A percentile compares a stretch with the other conserved stretches of the same genome.
These are phyloP conservation scores for Netta rufina DNA, from an alignment of 2,797 vertebrate species.

Conservation along the genomic window DNA sequence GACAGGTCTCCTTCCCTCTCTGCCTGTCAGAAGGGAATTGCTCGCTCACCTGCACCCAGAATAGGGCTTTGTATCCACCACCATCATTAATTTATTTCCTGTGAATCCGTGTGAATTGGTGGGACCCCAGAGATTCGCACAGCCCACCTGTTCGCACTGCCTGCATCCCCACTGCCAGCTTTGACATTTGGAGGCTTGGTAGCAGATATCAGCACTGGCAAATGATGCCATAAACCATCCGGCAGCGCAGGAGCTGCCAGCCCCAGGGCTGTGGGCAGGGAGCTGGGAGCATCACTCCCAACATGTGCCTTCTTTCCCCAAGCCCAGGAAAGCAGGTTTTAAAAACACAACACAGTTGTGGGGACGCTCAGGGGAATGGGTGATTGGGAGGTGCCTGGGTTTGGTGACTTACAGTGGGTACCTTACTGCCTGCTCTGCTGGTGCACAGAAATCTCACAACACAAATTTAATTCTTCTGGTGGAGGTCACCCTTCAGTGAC, in stretches of 20 bases:
- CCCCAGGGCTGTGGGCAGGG: background rate
- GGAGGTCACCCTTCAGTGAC: accelerated
- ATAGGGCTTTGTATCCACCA: conserved; percentile 17
- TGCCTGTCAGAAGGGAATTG: conserved; percentile 20
- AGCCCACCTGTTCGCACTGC: conserved; percentile 63
- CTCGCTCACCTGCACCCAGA: conserved; percentile 23
- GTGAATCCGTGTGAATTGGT: conserved; percentile 34
- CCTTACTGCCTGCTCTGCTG: accelerated
- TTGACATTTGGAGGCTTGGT: conserved; percentile 71
- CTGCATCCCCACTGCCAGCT: background rate
- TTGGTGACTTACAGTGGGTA: accelerated
- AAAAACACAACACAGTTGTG: accelerated
- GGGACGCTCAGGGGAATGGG: background rate
- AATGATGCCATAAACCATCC: conserved; percentile 52
- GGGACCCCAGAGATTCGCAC: conserved; percentile 51
- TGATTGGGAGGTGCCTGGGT: accelerated
- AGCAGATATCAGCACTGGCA: conserved; percentile 7
- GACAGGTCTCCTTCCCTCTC: background rate
- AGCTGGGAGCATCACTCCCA: accelerated
- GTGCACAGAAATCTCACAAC: accelerated
- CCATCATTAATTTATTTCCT: conserved; percentile 6
- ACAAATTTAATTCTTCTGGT: accelerated
- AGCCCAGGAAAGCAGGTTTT: background rate
- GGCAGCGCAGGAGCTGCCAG: accelerated
- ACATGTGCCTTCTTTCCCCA: accelerated